Evolutionary conservation across 2,888 invertebrate species (phyloP).

Genomic region (Macrostomum cliftonense): DNA sequence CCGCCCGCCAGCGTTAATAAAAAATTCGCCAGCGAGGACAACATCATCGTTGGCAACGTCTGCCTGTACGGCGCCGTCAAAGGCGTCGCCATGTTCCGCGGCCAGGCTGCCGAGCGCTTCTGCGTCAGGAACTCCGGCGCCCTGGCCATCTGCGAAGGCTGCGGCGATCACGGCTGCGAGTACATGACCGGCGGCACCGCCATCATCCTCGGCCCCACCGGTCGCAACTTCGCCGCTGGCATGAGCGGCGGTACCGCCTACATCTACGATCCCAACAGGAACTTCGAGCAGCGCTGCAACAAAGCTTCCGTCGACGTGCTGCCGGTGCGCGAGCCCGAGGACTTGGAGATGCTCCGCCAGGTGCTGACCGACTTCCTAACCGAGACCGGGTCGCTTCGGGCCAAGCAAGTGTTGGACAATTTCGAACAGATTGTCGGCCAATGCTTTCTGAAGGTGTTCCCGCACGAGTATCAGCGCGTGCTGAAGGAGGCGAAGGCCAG

Average conservation of each 20-base stretch:
- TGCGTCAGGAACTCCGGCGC: conserved; percentile 95
- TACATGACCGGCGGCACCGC: conserved; percentile 93
- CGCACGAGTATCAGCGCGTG: conserved; percentile 80
- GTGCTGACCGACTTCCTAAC: conserved; percentile 64
- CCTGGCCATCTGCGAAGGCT: conserved; percentile 58
- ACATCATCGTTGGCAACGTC: conserved; percentile 93
- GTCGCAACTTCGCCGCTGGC: conserved; percentile 87
- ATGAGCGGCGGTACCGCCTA: conserved; percentile 77
- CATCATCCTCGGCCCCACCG: conserved; percentile 76
- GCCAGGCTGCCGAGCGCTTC: conserved; percentile 91
- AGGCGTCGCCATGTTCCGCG: conserved; percentile 76
- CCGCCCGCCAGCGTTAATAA: conserved; percentile 61
- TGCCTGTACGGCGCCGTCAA: conserved; percentile 89
- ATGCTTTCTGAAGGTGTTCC: conserved; percentile 78
- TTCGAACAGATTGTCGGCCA: conserved; percentile 58
- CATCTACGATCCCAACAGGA: conserved; percentile 61
- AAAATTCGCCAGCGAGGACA: conserved; percentile 66
- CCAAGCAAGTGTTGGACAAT: conserved; percentile 53
- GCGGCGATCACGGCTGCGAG: conserved; percentile 97
- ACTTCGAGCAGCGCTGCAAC: conserved; percentile 50
- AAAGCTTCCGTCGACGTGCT: conserved; percentile 80
- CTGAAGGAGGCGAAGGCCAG: conserved; percentile 47
- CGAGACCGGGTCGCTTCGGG: conserved; percentile 70
- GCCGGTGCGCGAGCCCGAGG: conserved; percentile 56
- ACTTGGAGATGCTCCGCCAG: conserved; percentile 54